Base-by-base conservation (phyloP, 1,140 invertebrate species). In the Anagrus nilaparvatae region DNA sequence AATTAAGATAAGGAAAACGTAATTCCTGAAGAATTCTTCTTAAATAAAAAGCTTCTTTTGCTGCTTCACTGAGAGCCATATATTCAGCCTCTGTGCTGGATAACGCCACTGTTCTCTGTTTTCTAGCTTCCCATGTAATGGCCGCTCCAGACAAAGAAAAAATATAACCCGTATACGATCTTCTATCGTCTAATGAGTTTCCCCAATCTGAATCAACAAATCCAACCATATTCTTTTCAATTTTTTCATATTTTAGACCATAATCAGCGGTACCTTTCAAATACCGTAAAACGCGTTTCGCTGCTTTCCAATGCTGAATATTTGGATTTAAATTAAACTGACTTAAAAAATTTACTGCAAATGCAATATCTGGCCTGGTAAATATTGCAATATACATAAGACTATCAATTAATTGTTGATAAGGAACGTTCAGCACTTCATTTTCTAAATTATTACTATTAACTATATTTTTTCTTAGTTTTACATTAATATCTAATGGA, bases 401-500 rank as follows among this genome's bases (percentile, higher is more conserved):
- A 10, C 44, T 38, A 19, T 41, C 44, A 2, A 46, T 17, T 1
- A 43, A 19, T 28, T 49, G 14, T 5, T 42, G 42, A 33, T 47
- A 47, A 18, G 36, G 43, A 7, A 44, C 13, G n/a, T 21, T 24
- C 7, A 23, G 27, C n/a, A n/a, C n/a, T n/a, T n/a, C n/a, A n/a
- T n/a, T n/a, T n/a, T n/a, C n/a, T n/a, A n/a, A n/a, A 16, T 40
- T 40, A 23, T 38, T 24, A 4, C 29, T 31, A 10, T 25, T 35
- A 5, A 5, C 1, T 2, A 24, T 17, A 6, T 3, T 30, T 24
- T 42, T 42, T 9, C 18, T 20, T 7, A 46, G 30, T 5, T 48
- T 43, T 1, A 16, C 20, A n/a, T 16, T 37, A 27, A 23, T 3
- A 18, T 51, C 50, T 5, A 46, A 17, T 8, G 53, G 56, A 9